phyloP scores from a whole-genome alignment of 1,140 invertebrate genomes.

The Drosophila takahashii region DNA sequence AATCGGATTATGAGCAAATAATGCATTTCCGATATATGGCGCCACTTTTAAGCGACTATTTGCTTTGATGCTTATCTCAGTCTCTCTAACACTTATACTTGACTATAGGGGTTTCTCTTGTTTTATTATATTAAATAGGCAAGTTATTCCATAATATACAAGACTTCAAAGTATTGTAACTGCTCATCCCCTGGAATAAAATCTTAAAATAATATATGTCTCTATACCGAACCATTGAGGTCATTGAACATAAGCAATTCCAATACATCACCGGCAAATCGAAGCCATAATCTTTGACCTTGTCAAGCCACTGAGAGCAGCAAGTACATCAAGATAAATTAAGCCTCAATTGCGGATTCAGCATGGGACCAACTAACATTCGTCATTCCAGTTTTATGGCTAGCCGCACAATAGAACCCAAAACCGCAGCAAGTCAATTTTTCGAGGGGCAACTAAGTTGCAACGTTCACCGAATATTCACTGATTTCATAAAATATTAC shows the following conservation, averaged over 20 bases:
- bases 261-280: constrained; percentile 14
- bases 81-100: too few relatives aligned
- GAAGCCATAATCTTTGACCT: constrained; percentile 34
- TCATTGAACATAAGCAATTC: constrained; percentile 4
- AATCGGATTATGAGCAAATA: too few relatives aligned
- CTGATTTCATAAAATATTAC: constrained; percentile 81
- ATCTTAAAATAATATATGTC: constrained; percentile 1
- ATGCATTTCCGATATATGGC: too few relatives aligned
- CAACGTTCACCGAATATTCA: constrained; percentile 63
- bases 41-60: background rate
- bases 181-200: background rate
- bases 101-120: too few relatives aligned
- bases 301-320: constrained; percentile 7
- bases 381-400: constrained; percentile 24
- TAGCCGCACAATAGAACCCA: constrained; percentile 20
- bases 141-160: background rate
- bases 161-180: background rate
- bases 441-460: constrained; percentile 9
- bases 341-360: constrained; percentile 22
- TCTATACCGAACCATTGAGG: background rate
- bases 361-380: constrained; percentile 16
- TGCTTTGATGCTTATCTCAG: too few relatives aligned
- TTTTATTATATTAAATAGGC: too few relatives aligned
- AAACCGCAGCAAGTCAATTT: constrained; percentile 11
- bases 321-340: constrained; percentile 34